Evolutionary conservation across 64 coral and sea anemone species (phyloP).

Genomic region (Hydrozoanthus tunicans): DNA sequence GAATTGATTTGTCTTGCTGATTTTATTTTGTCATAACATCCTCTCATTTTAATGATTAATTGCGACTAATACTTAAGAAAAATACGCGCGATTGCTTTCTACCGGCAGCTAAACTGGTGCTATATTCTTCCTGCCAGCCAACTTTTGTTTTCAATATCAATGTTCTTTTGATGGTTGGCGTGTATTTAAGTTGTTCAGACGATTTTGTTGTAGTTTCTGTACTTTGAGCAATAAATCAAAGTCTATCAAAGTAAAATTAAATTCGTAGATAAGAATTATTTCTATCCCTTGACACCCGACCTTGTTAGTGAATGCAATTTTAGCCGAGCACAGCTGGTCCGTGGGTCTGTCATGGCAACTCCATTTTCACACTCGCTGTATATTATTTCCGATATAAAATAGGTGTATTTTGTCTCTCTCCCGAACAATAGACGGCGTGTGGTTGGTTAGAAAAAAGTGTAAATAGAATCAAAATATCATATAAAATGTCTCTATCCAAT

Average conservation of each 20-base stretch:
- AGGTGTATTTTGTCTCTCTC: slow-evolving; percentile 23
- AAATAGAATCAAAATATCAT: slow-evolving; percentile 47
- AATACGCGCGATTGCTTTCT: neutral
- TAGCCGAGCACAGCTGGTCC: slow-evolving; percentile 28
- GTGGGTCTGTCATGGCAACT: slow-evolving; percentile 33
- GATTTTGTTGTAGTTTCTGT: slow-evolving; percentile 12
- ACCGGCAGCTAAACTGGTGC: neutral
- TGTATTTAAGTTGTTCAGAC: neutral
- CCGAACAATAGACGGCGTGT: slow-evolving; percentile 13
- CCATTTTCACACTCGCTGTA: neutral
- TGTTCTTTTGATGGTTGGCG: neutral
- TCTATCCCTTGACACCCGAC: slow-evolving; percentile 17
- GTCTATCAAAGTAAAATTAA: slow-evolving; percentile 20
- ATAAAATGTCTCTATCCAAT: slow-evolving; percentile 44
- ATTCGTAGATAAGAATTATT: slow-evolving; percentile 18
- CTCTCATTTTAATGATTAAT: slow-evolving; percentile 30
- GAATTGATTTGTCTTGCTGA: neutral
- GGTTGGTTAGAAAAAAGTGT: slow-evolving; percentile 45
- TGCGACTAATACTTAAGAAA: slow-evolving; percentile 8
- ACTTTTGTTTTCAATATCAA: slow-evolving; percentile 20
- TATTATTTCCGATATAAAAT: slow-evolving; percentile 50
- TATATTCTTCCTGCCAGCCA: neutral
- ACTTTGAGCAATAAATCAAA: slow-evolving; percentile 40
- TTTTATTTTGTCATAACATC: neutral
- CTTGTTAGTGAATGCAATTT: slow-evolving; percentile 38